Base-by-base conservation (phyloP, 2,113 vertebrate species). In the Pangasianodon hypophthalmus region DNA sequence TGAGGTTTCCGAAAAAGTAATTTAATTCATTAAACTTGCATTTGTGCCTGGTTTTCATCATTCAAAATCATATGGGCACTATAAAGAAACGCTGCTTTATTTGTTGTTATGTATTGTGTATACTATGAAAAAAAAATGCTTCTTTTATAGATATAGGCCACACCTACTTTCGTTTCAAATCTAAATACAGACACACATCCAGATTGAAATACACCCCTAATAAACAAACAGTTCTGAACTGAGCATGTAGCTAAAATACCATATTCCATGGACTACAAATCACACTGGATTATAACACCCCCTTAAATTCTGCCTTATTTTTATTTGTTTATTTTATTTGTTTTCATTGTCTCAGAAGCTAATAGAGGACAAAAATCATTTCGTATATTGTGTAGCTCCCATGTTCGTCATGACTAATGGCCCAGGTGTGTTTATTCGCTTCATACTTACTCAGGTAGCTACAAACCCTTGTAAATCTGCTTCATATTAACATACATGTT, bases 361-460 rank as follows among this genome's bases (percentile, higher is more conserved):
- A 29, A 80, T 29, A 14, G 19, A 46, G 6, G 19, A 44, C 2
- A 75, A 75, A 77, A 21, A 41, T 41, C 32, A 26, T 18, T 79
- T 48, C 2, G n/a, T 80, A 29, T 18, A 52, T 21, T 37, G 16
- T 56, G 14, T 69, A 11, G 13, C 80, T 83, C 80, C n/a, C 46
- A 56, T 32, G 50, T 83, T 54, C 32, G 52, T 62, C 86, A 79
- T 58, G 44, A 87, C 14, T 80, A 19, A 80, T 29, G 29, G 54
- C 16, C n/a, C 41, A 80, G 67, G 75, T 81, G 79, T 67, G n/a
- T 88, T 69, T 54, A 82, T 69, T 54, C 64, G 37, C 48, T 19
- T 37, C 58, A 50, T 10, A 41, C 29, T 87, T 80, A n/a, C 9
- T 29, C 75, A 48, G 9, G 26, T 44, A 71, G 24, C 48, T 26